Base-by-base conservation (phyloP, 1,140 invertebrate genomes). In the Ostrea denselamellosa region DNA sequence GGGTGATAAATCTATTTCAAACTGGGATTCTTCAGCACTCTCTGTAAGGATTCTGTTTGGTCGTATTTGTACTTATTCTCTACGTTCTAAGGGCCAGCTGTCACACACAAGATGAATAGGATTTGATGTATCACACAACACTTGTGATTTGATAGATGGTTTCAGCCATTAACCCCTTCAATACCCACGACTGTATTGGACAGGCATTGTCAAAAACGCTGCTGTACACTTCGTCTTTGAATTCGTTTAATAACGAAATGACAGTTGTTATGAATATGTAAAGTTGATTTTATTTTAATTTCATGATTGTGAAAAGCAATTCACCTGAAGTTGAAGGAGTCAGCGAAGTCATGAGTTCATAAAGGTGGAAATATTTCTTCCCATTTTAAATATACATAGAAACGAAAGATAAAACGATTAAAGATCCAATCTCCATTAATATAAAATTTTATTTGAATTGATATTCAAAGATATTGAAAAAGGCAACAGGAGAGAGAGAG, bases 241-340 rank as follows among this genome's bases (percentile, higher is more conserved):
- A 28, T n/a, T 34, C 68, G 25, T 10, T 77, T 77, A 25, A 14
- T 5, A 77, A 25, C 28, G 68, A 28, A 62, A 77, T 77, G 68
- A 77, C 68, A 77, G 68, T 77, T 77, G 68, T 77, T 77, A 77
- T 77, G 68, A 77, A 77, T 77, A 77, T 77, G 68, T 77, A 77
- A 77, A 77, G 68, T 77, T 77, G 10, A 77, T 77, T 34, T 28
- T 77, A 34, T 77, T 77, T 77, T 77, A 77, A 77, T 77, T 62
- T 77, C 68, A 28, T 77, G 2, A 28, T 77, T 77, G 68, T 77
- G 68, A 77, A 28, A 77, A 77, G 22, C 10, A 77, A 77, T 77
- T 77, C 68, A 77, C 22, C 68, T 25, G 25, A 77, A 28, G 68
- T 34, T 77, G 25, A 34, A 77, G 68, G 68, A 28, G 68, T 77